Percentiles rank a stretch among this genome's conserved stretches.
Conservation (phyloP, 1,140 invertebrate species). For the Sarcophaga bullata region DNA sequence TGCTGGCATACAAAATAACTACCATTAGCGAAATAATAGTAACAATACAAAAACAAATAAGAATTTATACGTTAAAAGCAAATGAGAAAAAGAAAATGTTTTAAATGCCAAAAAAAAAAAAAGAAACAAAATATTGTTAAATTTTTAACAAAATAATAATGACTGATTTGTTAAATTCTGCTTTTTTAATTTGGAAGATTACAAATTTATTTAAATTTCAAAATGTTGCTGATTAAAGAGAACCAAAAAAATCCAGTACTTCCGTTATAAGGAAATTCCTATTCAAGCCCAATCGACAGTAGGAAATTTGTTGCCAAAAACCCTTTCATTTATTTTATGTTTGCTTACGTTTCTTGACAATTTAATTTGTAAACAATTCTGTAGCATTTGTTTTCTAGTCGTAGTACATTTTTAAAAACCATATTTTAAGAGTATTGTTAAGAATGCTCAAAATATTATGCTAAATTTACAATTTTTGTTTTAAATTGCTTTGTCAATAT, state of each 20-base stretch:
- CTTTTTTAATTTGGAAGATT: not conserved
- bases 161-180: constrained; percentile 33
- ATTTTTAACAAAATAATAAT: constrained; percentile 9
- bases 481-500: not conserved
- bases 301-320: constrained; percentile 28
- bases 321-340: constrained; percentile 10
- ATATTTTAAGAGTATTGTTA: not conserved
- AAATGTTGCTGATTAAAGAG: not conserved
- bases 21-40: not conserved
- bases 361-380: too few species aligned
- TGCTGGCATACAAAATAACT: not conserved
- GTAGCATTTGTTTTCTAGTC: too few species aligned
- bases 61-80: too few species aligned
- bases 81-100: not conserved
- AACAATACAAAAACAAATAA: not conserved
- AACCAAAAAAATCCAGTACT: constrained; percentile 33
- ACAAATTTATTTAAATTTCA: not conserved
- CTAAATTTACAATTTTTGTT: constrained; percentile 13
- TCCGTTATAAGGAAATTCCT: constrained; percentile 26
- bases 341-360: not conserved
- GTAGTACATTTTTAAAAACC: too few species aligned
- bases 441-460: constrained; percentile 33
- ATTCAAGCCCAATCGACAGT: not conserved
- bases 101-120: not conserved
- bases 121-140: not conserved